A percentile compares a stretch with the other conserved stretches of the same genome.
Evolutionary conservation across 2,797 vertebrate genomes (phyloP).

Genomic region (Lepus townsendii): DNA sequence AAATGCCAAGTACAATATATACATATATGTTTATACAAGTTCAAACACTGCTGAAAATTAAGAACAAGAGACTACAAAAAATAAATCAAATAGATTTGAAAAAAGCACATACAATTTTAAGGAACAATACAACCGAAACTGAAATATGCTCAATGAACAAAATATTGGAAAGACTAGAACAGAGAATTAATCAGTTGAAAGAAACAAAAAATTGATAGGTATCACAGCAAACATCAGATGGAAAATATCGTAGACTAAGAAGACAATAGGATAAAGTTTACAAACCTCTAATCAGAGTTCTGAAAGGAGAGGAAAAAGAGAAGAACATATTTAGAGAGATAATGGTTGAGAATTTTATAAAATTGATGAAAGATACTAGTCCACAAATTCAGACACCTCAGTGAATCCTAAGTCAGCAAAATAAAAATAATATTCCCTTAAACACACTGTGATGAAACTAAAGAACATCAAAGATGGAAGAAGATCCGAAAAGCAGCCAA

Average conservation of each 20-base stretch:
- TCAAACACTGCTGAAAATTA: background rate
- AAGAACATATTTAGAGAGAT: background rate
- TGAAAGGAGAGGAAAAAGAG: background rate
- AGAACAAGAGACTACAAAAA: background rate
- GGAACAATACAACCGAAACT: background rate
- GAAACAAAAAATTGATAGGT: background rate
- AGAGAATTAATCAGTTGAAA: background rate
- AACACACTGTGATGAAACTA: background rate
- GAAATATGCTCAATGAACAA: background rate
- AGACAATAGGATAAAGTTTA: background rate
- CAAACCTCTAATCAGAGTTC: background rate
- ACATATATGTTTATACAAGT: background rate
- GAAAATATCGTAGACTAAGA: background rate
- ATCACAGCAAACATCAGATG: background rate
- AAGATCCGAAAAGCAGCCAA: conserved; percentile 31
- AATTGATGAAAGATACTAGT: too few species aligned
- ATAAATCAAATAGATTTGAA: background rate
- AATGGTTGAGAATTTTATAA: background rate
- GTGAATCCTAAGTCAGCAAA: background rate
- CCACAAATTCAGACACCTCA: background rate
- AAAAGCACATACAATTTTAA: conserved; percentile 4
- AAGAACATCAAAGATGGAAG: conserved; percentile 2
- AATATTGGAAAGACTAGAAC: background rate
- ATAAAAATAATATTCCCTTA: background rate
- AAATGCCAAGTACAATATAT: background rate